Evolutionary conservation across 2,888 invertebrate genomes (phyloP).

Genomic region (Steinernema scapterisci): DNA sequence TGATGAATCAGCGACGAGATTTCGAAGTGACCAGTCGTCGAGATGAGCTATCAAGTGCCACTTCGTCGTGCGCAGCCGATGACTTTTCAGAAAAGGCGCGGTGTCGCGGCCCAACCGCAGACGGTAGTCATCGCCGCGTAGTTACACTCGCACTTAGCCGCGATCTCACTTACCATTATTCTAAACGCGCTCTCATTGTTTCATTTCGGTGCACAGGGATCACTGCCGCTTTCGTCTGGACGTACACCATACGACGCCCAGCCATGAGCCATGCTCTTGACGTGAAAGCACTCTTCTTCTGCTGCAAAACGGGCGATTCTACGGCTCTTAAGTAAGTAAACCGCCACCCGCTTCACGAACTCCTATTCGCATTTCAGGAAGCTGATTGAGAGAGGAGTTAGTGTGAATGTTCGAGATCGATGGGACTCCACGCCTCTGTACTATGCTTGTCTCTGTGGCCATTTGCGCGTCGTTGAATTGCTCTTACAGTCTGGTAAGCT

Average conservation of each 20-base stretch:
- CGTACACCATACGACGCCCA: neutral
- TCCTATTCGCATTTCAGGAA: neutral
- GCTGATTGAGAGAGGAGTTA: constrained; percentile 66
- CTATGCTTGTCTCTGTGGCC: constrained; percentile 73
- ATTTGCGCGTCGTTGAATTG: constrained; percentile 70
- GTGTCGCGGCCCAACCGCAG: too few relatives aligned
- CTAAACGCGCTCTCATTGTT: too few relatives aligned
- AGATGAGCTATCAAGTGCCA: too few relatives aligned
- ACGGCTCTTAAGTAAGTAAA: neutral
- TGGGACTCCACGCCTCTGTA: constrained; percentile 73
- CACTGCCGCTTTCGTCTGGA: too few relatives aligned
- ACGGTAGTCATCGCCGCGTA: too few relatives aligned
- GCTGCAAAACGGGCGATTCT: constrained; percentile 1
- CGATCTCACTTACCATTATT: too few relatives aligned
- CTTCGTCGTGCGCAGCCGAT: too few relatives aligned
- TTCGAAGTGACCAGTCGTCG: too few relatives aligned
- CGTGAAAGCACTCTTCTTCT: neutral
- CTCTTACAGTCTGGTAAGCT: constrained; percentile 66
- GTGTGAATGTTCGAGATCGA: constrained; percentile 71
- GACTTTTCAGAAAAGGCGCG: too few relatives aligned
- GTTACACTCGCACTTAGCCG: too few relatives aligned
- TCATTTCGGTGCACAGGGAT: too few relatives aligned
- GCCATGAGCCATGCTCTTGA: neutral
- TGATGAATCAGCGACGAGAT: too few relatives aligned
- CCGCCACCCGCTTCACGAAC: neutral